phyloP scores from a whole-genome alignment of 30 jellyfish, hydroid and myxozoan genomes.

The Morbakka virulenta region DNA sequence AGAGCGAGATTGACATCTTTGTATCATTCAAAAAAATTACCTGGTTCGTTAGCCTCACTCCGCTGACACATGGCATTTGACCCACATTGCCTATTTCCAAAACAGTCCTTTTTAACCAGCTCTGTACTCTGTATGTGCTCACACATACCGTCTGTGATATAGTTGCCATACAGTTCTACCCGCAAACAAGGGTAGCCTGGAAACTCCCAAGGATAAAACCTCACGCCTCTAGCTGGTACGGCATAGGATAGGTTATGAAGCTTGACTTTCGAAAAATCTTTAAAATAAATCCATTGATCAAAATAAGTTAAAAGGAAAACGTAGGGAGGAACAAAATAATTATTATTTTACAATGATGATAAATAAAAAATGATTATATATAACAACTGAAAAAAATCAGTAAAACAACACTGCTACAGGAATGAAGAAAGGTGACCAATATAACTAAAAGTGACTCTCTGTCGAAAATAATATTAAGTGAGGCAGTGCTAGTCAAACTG shows the following conservation, averaged over 20 bases:
- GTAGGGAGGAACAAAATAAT: constrained; percentile 23
- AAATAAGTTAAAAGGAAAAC: constrained; percentile 3
- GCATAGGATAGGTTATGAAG: constrained; percentile 55
- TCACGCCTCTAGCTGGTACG: constrained; percentile 71
- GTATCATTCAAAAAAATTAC: too few species aligned
- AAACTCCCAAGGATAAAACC: constrained; percentile 59
- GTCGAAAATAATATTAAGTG: too few species aligned
- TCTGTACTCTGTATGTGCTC: constrained; percentile 32
- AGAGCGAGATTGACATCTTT: too few species aligned
- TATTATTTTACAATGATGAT: background rate
- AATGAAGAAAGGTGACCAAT: too few species aligned
- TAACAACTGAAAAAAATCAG: background rate
- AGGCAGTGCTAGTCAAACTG: too few species aligned
- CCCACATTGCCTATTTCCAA: constrained; percentile 76
- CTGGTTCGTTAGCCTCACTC: too few species aligned
- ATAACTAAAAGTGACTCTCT: too few species aligned
- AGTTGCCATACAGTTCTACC: constrained; percentile 73
- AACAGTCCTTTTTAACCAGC: constrained; percentile 32
- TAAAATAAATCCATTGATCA: too few species aligned
- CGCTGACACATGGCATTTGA: constrained; percentile 53
- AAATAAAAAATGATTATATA: background rate
- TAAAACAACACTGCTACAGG: too few species aligned
- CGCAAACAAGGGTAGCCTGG: constrained; percentile 53
- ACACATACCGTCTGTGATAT: constrained; percentile 70
- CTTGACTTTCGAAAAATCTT: too few species aligned